Evolutionary conservation across 2,113 vertebrate genomes (phyloP), one percentile per base, ranked within the genome.

Genomic region (Formicarius rufipectus): DNA sequence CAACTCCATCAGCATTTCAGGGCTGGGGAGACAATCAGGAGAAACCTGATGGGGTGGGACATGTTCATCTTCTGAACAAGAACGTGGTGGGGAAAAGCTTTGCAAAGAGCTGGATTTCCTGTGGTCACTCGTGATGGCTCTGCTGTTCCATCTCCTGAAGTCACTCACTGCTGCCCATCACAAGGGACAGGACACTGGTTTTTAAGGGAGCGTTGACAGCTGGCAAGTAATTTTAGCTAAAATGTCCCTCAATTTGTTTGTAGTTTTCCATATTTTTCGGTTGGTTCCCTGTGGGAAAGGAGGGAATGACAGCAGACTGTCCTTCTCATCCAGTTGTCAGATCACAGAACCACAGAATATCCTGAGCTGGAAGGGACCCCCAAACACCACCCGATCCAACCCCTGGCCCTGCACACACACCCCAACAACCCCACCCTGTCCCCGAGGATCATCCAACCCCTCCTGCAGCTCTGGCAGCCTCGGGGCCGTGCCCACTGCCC

Each of bases 61-160:
- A 33, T 71, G n/a, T 82, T 66, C 42, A 16, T 10, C 35, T 27
- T 24, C 50, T 25, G 22, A 47, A 37, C 30, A 39, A 5, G 40
- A 35, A 45, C 6, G 2, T 4, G 3, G 10, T 7, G 42, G 5
- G 40, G 56, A 66, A 53, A 47, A 49, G 10, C 23, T 60, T 53
- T 60, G n/a, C 10, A 3, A 45, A 39, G 56, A n/a, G 39, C 14
- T 49, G 35, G 17, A 44, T n/a, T 74, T 79, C 44, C 62, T 49
- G 5, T 1, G 6, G n/a, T 25, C 49, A 7, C 40, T 23, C 3
- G 2, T 0, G 1, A 11, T 6, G 22, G 56, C 0, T 3, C n/a
- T 40, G 55, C 55, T 86, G 25, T 31, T 39, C 47, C 60, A 10
- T 12, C 52, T 45, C 45, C 45, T 69, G 44, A 1, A 73, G 63